Conservation (phyloP, 2,113 vertebrate genomes). For the Scolopax mira region DNA sequence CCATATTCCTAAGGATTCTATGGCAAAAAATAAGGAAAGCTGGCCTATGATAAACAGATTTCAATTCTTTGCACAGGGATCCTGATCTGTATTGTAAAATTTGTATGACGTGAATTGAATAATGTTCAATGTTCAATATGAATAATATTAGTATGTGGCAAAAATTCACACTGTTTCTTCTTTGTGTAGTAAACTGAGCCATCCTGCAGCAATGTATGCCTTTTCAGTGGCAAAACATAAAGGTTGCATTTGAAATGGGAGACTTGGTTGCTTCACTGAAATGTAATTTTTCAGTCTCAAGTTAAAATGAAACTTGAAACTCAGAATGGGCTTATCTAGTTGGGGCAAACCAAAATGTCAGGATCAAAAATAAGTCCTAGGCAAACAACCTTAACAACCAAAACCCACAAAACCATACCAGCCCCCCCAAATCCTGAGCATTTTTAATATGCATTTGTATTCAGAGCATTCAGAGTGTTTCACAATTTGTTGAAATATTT, state of each 20-base stretch:
- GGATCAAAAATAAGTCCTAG: not conserved
- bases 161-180: not conserved
- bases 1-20: not conserved
- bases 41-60: not conserved
- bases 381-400: too few species aligned
- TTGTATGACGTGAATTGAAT: not conserved
- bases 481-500: conserved; percentile 25
- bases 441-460: not conserved
- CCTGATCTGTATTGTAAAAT: not conserved
- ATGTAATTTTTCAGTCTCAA: conserved; percentile 21
- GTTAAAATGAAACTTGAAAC: conserved; percentile 29
- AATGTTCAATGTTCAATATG: too few species aligned
- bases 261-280: not conserved
- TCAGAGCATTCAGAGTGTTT: not conserved
- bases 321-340: not conserved
- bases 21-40: not conserved
- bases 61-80: not conserved
- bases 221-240: not conserved
- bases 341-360: not conserved
- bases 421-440: not conserved
- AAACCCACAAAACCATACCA: not conserved
- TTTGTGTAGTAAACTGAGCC: not conserved
- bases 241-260: not conserved
- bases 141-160: not conserved
- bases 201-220: not conserved